phyloP scores from a whole-genome alignment of 2,888 invertebrate species.

The Didymodactylos carnosus region DNA sequence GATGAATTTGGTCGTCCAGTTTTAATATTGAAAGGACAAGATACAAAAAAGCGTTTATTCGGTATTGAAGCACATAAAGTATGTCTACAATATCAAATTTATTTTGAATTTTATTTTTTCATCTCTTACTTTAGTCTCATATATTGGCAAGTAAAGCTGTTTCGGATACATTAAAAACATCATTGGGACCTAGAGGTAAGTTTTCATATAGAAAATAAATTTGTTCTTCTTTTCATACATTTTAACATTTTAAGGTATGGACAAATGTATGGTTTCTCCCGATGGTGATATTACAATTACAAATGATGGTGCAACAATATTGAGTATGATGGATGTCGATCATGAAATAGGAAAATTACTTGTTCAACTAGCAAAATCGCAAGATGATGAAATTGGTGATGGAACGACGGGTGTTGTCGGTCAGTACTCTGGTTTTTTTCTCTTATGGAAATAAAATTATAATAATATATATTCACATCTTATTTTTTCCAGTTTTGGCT shows the following conservation, averaged over 20 bases:
- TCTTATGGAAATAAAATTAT: background rate
- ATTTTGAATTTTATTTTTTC: background rate
- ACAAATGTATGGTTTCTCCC: slow-evolving; percentile 86
- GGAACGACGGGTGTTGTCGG: slow-evolving; percentile 90
- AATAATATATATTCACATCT: background rate
- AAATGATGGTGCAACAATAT: slow-evolving; percentile 96
- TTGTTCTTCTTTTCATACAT: too few relatives aligned
- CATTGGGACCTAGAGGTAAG: slow-evolving; percentile 62
- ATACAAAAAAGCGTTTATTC: slow-evolving; percentile 73
- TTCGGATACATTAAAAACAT: slow-evolving; percentile 66
- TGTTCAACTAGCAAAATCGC: slow-evolving; percentile 91
- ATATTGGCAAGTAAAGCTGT: slow-evolving; percentile 83
- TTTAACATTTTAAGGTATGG: slow-evolving; percentile 43
- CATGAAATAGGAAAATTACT: slow-evolving; percentile 92
- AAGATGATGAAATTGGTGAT: slow-evolving; percentile 98
- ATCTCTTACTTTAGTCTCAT: slow-evolving; percentile 55
- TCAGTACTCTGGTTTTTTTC: background rate
- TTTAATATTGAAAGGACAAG: slow-evolving; percentile 85
- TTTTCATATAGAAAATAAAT: too few relatives aligned
- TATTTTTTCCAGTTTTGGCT: slow-evolving; percentile 40
- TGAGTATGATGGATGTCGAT: slow-evolving; percentile 94
- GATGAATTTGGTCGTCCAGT: slow-evolving; percentile 97
- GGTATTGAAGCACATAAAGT: slow-evolving; percentile 94
- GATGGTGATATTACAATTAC: slow-evolving; percentile 95
- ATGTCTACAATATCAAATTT: slow-evolving; percentile 25